These are phyloP conservation scores for Tapera naevia DNA, from an alignment of 2,797 vertebrate species.

Conservation along the genomic window DNA sequence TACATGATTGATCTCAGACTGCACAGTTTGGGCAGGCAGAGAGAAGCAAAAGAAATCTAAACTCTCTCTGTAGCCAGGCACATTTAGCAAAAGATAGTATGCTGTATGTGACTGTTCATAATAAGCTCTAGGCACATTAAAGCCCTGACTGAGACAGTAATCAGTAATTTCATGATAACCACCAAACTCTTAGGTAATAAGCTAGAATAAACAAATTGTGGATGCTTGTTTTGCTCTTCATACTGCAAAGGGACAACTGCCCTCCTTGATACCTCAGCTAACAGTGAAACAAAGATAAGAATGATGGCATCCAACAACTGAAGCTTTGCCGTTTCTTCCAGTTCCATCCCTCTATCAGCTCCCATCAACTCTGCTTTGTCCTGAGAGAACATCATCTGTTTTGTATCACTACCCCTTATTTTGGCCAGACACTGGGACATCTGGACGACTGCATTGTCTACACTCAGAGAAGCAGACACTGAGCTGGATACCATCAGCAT, in stretches of 20 bases:
- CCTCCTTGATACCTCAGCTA: neutral
- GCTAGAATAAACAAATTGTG: neutral
- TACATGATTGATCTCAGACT: neutral
- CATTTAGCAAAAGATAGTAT: neutral
- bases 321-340: neutral
- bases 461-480: neutral
- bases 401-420: conserved; percentile 18
- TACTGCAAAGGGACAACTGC: neutral
- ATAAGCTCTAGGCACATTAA: neutral
- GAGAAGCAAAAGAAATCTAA: neutral
- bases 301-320: neutral
- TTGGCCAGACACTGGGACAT: conserved; percentile 55
- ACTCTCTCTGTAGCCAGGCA: neutral
- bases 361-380: neutral
- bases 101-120: neutral
- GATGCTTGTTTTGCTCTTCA: neutral
- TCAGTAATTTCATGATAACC: neutral
- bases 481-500: conserved; percentile 56
- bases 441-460: conserved; percentile 51
- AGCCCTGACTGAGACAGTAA: neutral
- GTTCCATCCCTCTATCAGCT: neutral
- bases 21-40: neutral
- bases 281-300: neutral
- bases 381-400: conserved; percentile 34
- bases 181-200: neutral